A percentile compares a stretch with the other conserved stretches of the same genome.
phyloP scores from a whole-genome alignment of 2,797 vertebrate genomes.

The Apogon hyalosoma region DNA sequence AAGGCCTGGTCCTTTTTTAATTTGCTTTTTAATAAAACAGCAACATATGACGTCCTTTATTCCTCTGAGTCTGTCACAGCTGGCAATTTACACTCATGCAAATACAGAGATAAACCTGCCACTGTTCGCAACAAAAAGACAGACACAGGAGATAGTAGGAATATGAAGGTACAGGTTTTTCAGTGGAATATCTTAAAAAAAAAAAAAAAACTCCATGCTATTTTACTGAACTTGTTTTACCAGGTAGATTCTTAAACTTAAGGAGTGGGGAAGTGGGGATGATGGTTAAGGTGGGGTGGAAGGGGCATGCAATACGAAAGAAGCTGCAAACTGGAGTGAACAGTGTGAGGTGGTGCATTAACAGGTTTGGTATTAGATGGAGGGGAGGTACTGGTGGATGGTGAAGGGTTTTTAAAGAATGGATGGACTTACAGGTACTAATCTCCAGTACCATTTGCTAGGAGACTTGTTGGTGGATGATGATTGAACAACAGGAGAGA shows the following conservation, averaged over 20 bases:
- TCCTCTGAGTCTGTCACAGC: neutral
- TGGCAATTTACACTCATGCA: neutral
- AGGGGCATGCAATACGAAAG: constrained; percentile 61
- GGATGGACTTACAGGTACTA: constrained; percentile 94
- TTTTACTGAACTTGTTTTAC: neutral
- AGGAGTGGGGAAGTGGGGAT: neutral
- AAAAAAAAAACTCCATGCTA: neutral
- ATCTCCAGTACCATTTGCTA: constrained; percentile 97
- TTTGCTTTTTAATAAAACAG: constrained; percentile 10
- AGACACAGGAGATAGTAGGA: neutral
- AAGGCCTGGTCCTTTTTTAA: neutral
- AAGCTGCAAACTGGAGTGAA: neutral
- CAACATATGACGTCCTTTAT: neutral
- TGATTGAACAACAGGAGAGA: constrained; percentile 72
- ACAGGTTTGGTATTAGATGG: constrained; percentile 22
- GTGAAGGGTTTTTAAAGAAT: constrained; percentile 44
- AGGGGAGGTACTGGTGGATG: constrained; percentile 2
- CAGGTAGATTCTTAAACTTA: neutral
- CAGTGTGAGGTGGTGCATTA: constrained; percentile 1
- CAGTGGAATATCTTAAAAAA: neutral
- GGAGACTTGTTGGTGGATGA: constrained; percentile 87
- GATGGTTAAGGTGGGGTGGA: neutral
- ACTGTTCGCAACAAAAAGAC: neutral
- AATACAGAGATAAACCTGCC: neutral
- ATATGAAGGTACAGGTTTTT: neutral